A percentile compares a stretch with the other conserved stretches of the same genome.
These are phyloP conservation scores for Malurus elegans DNA, from an alignment of 2,113 vertebrate genomes.

Conservation along the genomic window DNA sequence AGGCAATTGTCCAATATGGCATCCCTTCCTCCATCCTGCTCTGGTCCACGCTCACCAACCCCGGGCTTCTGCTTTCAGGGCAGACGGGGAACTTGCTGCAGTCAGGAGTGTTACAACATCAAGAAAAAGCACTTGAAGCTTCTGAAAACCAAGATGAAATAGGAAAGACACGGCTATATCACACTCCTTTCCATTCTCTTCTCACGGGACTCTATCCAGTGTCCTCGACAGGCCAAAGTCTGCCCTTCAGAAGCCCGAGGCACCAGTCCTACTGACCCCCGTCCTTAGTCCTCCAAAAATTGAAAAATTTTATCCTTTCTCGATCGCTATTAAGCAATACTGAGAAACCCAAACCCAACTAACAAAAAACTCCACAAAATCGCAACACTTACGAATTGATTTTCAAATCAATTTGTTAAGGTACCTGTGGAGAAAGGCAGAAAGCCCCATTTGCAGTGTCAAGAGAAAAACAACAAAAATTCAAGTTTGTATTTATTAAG, in stretches of 20 bases:
- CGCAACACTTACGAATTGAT: background rate
- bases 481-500: background rate
- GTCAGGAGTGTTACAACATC: background rate
- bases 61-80: background rate
- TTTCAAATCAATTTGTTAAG: background rate
- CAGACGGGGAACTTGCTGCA: background rate
- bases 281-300: background rate
- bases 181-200: background rate
- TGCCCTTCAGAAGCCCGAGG: background rate
- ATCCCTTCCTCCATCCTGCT: background rate
- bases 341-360: background rate
- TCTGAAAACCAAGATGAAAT: background rate
- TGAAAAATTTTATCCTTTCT: background rate
- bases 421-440: background rate
- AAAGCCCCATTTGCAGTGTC: background rate
- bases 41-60: background rate
- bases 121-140: background rate
- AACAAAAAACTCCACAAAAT: background rate
- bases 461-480: background rate
- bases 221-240: background rate
- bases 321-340: background rate
- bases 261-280: background rate
- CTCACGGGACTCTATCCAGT: background rate
- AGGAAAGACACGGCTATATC: background rate
- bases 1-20: background rate